Conservation (phyloP, 2,797 vertebrate genomes). For the Spinus pinus region DNA sequence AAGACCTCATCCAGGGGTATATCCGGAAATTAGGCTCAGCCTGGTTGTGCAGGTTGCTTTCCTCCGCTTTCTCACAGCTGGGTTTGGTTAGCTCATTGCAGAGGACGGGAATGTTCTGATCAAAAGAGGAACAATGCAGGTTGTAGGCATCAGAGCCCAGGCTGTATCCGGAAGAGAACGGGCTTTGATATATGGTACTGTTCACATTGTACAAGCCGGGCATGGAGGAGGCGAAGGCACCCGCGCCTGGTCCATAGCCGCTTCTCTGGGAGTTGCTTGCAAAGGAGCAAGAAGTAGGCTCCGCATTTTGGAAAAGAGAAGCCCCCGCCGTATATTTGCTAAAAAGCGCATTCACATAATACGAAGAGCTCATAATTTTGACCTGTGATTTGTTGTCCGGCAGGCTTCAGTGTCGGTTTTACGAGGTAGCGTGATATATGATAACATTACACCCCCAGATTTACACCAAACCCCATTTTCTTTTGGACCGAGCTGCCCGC, state of each 20-base stretch:
- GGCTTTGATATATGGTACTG: conserved; percentile 82
- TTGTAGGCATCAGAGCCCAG: conserved; percentile 82
- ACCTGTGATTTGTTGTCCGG: conserved; percentile 96
- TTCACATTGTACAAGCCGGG: conserved; percentile 87
- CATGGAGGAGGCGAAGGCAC: conserved; percentile 81
- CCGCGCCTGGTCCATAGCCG: conserved; percentile 80
- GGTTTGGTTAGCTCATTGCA: conserved; percentile 84
- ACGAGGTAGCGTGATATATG: conserved; percentile 98
- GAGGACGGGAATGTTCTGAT: conserved; percentile 86
- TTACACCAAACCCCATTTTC: conserved; percentile 97
- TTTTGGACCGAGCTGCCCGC: conserved; percentile 84
- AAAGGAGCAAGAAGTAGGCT: conserved; percentile 85
- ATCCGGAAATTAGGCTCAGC: conserved; percentile 87
- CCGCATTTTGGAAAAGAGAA: conserved; percentile 86
- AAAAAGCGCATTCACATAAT: conserved; percentile 93
- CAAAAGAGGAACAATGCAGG: conserved; percentile 84
- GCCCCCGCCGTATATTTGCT: conserved; percentile 88
- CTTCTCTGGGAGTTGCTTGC: conserved; percentile 83
- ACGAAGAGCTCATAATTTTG: conserved; percentile 96
- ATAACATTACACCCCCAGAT: conserved; percentile 96
- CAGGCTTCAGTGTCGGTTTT: conserved; percentile 97
- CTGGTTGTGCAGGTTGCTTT: conserved; percentile 80
- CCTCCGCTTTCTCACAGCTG: conserved; percentile 85
- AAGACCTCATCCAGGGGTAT: conserved; percentile 91
- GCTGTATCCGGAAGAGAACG: conserved; percentile 81